These are phyloP conservation scores for Plusia festucae DNA, from an alignment of 2,888 invertebrate species.

Conservation along the genomic window DNA sequence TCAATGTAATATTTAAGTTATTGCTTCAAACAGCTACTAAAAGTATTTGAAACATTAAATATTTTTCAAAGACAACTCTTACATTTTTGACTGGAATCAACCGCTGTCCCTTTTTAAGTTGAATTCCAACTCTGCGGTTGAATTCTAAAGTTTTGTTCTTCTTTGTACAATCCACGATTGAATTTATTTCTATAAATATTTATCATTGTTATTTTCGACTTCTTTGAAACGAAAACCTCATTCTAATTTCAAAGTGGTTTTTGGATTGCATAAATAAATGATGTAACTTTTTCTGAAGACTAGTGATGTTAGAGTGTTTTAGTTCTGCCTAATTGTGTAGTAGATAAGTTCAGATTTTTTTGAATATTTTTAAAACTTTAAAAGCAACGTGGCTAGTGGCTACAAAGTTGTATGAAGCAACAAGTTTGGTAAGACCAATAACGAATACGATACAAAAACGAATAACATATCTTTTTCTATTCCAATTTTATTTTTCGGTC, in stretches of 20 bases:
- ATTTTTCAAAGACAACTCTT: slow-evolving; percentile 33
- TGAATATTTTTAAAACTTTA: too few species aligned
- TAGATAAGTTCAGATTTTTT: too few species aligned
- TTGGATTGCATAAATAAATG: neutral
- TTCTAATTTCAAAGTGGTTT: neutral
- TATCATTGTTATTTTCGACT: slow-evolving; percentile 12
- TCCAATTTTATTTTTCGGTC: too few species aligned
- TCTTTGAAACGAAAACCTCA: slow-evolving; percentile 9
- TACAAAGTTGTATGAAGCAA: too few species aligned
- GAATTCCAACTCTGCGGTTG: slow-evolving; percentile 48
- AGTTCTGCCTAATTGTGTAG: neutral
- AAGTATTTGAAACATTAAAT: slow-evolving; percentile 30
- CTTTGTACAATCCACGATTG: slow-evolving; percentile 52
- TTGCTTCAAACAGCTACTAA: neutral
- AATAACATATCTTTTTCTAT: too few species aligned
- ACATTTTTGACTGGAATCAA: slow-evolving; percentile 12
- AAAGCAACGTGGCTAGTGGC: too few species aligned
- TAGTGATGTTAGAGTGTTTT: too few species aligned
- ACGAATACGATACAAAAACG: too few species aligned
- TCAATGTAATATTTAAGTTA: too few species aligned
- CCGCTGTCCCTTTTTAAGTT: slow-evolving; percentile 32
- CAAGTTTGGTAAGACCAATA: too few species aligned
- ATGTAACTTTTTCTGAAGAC: too few species aligned
- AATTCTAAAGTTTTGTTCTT: slow-evolving; percentile 40
- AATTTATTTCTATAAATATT: slow-evolving; percentile 39